Percentiles rank a stretch among this genome's conserved stretches.
These are phyloP conservation scores for Sciurus niger DNA, from an alignment of 2,113 vertebrate species.

Conservation along the genomic window DNA sequence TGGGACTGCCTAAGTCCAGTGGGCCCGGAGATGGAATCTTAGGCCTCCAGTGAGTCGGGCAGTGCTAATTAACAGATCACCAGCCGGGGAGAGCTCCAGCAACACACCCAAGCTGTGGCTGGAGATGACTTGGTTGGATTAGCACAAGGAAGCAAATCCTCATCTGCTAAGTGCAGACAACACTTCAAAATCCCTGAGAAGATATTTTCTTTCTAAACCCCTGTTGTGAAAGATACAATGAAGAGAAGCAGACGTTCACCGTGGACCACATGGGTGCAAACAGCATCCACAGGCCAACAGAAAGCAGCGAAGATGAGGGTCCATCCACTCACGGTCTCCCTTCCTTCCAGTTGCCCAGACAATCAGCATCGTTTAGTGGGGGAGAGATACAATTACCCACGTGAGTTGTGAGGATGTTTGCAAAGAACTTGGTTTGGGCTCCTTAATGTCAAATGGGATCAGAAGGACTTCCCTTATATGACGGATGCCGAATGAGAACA, in stretches of 20 bases:
- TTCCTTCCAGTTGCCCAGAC: background rate
- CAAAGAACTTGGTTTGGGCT: background rate
- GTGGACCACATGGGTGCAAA: accelerated
- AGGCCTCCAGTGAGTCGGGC: background rate
- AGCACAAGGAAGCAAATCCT: background rate
- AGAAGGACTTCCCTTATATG: background rate
- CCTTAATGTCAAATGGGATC: background rate
- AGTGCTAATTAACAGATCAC: slow-evolving; percentile 11
- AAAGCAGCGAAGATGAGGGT: no score
- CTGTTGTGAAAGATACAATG: background rate
- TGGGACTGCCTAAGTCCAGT: background rate
- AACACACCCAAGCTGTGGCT: background rate
- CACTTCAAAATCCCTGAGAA: background rate
- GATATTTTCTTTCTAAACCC: background rate
- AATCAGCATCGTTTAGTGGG: background rate
- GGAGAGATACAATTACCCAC: background rate
- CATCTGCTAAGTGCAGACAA: background rate
- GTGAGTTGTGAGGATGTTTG: background rate
- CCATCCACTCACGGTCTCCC: background rate
- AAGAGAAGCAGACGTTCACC: background rate
- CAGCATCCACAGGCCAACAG: background rate
- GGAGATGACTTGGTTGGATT: background rate
- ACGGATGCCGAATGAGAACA: background rate
- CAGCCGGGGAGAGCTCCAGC: background rate
- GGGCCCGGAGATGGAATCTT: background rate